Percentiles rank a stretch among this genome's conserved stretches.
Conservation (phyloP, 2,888 invertebrate species). For the Macropis europaea region DNA sequence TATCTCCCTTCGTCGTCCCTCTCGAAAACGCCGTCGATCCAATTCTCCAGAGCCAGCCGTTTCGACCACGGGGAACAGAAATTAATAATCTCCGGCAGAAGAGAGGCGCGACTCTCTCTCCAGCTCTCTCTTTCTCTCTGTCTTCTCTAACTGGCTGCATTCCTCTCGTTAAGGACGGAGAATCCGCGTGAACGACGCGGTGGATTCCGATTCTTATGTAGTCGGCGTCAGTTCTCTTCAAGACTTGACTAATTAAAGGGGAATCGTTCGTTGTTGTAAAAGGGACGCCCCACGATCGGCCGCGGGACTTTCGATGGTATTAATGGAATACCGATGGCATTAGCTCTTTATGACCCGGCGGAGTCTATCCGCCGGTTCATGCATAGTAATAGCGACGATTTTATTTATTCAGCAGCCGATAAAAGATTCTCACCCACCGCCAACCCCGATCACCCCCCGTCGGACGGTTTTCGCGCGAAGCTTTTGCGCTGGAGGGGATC, state of each 20-base stretch:
- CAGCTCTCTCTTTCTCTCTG: constrained; percentile 40
- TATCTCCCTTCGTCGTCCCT: constrained; percentile 50
- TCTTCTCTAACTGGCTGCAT: constrained; percentile 56
- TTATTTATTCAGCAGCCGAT: too few relatives aligned
- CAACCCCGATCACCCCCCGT: too few relatives aligned
- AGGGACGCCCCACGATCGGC: constrained; percentile 52
- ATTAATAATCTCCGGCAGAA: too few relatives aligned
- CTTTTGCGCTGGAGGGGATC: too few relatives aligned
- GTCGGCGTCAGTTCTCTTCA: constrained; percentile 54
- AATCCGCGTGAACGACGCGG: constrained; percentile 62
- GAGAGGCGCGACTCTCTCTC: too few relatives aligned
- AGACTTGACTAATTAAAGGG: constrained; percentile 64
- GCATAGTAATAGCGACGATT: constrained; percentile 39
- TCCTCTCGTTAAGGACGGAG: constrained; percentile 61
- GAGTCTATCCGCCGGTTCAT: constrained; percentile 35
- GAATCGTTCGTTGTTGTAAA: constrained; percentile 57
- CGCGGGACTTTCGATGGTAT: constrained; percentile 28
- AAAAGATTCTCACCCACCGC: too few relatives aligned
- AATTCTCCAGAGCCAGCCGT: constrained; percentile 62
- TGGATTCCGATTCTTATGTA: constrained; percentile 63
- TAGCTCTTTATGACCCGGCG: constrained; percentile 24
- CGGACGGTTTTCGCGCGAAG: too few relatives aligned
- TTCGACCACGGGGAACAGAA: constrained; percentile 59
- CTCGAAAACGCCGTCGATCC: constrained; percentile 59
- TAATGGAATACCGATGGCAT: constrained; percentile 43